Evolutionary conservation across 2,797 vertebrate genomes (phyloP).

Genomic region (Neosilurus hyrtlii): DNA sequence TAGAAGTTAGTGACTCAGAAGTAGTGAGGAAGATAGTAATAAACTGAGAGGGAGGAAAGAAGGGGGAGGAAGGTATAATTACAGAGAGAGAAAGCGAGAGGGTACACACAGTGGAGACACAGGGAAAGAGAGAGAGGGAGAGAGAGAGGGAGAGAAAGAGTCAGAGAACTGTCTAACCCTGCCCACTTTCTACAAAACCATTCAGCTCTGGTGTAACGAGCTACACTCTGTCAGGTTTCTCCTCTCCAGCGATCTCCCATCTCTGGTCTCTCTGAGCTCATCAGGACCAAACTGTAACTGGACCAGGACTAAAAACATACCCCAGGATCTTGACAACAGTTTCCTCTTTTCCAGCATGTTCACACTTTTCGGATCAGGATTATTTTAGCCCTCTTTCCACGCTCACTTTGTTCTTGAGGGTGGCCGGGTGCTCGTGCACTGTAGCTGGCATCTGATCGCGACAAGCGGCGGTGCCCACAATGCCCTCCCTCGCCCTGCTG

Average conservation of each 20-base stretch:
- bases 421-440: slow-evolving; percentile 33
- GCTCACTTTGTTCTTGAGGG: slow-evolving; percentile 28
- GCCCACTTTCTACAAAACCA: slow-evolving; percentile 67
- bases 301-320: slow-evolving; percentile 33
- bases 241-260: slow-evolving; percentile 55
- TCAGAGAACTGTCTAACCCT: slow-evolving; percentile 71
- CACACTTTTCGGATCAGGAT: slow-evolving; percentile 54
- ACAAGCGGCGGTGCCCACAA: slow-evolving; percentile 66
- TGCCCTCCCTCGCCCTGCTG: slow-evolving; percentile 77
- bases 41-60: slow-evolving; percentile 67
- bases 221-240: slow-evolving; percentile 57
- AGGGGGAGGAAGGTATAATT: slow-evolving; percentile 75
- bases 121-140: slow-evolving; percentile 61
- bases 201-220: slow-evolving; percentile 60
- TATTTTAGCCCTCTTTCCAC: slow-evolving; percentile 47
- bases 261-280: slow-evolving; percentile 30
- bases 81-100: slow-evolving; percentile 64
- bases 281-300: slow-evolving; percentile 32
- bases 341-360: slow-evolving; percentile 44
- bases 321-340: slow-evolving; percentile 19
- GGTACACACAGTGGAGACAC: slow-evolving; percentile 57
- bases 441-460: slow-evolving; percentile 39
- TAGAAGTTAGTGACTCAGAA: slow-evolving; percentile 58
- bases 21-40: slow-evolving; percentile 72
- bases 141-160: slow-evolving; percentile 54